phyloP scores from a whole-genome alignment of 2,888 invertebrate species.

The Sphaerophoria taeniata region DNA sequence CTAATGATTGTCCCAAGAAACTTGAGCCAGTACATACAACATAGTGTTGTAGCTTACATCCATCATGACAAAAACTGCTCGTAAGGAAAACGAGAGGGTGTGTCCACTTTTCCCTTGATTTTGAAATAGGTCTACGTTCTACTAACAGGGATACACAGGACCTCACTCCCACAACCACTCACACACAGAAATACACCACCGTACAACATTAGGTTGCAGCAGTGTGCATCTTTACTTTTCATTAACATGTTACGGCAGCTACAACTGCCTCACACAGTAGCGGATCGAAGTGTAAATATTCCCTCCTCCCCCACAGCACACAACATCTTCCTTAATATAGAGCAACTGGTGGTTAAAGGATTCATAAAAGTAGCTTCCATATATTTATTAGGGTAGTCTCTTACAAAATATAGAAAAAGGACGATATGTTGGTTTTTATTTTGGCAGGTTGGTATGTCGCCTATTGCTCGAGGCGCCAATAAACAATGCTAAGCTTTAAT shows the following conservation, averaged over 20 bases:
- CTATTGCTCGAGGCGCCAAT: constrained; percentile 45
- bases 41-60: too few relatives aligned
- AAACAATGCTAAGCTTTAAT: constrained; percentile 62
- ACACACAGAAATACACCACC: constrained; percentile 5
- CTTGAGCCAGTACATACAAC: too few relatives aligned
- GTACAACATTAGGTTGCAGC: too few relatives aligned
- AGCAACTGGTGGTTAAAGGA: constrained; percentile 72
- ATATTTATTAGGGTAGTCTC: constrained; percentile 49
- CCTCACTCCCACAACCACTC: constrained; percentile 20
- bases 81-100: constrained; percentile 62
- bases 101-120: constrained; percentile 57
- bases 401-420: not conserved
- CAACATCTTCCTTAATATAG: constrained; percentile 2
- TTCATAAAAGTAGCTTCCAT: constrained; percentile 59
- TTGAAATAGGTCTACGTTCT: constrained; percentile 55
- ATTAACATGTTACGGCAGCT: constrained; percentile 58
- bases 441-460: constrained; percentile 35
- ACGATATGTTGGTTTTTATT: not conserved
- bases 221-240: constrained; percentile 68
- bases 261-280: constrained; percentile 15
- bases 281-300: constrained; percentile 42
- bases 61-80: too few relatives aligned
- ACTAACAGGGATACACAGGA: constrained; percentile 33
- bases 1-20: too few relatives aligned
- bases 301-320: not conserved